Conservation (phyloP, 2,888 invertebrate species). For the Zonitis immaculata region DNA sequence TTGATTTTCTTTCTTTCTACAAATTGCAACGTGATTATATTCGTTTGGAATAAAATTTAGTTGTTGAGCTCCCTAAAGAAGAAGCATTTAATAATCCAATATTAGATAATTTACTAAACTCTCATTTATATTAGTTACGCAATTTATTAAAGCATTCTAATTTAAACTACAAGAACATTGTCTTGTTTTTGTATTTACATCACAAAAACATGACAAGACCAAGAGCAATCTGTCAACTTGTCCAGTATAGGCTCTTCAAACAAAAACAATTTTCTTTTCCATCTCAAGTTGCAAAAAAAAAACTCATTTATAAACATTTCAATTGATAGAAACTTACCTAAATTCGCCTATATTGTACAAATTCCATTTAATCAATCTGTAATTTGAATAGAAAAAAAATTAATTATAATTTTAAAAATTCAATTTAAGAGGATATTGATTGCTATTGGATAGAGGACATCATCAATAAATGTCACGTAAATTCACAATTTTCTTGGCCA, state of each 20-base stretch:
- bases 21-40: too few relatives aligned
- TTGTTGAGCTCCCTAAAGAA: too few relatives aligned
- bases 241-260: neutral
- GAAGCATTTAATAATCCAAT: too few relatives aligned
- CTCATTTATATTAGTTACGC: neutral
- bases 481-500: neutral
- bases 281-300: too few relatives aligned
- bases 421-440: too few relatives aligned
- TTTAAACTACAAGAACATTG: neutral
- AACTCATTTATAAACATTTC: too few relatives aligned
- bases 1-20: too few relatives aligned
- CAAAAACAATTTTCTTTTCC: too few relatives aligned
- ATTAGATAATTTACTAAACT: too few relatives aligned
- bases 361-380: slow-evolving; percentile 10
- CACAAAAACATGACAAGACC: neutral
- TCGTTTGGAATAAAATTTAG: too few relatives aligned
- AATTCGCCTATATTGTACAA: slow-evolving; percentile 3
- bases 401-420: neutral
- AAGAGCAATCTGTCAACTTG: neutral
- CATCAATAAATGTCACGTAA: slow-evolving; percentile 10
- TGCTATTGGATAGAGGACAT: too few relatives aligned
- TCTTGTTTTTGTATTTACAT: neutral
- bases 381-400: slow-evolving; percentile 7
- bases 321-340: slow-evolving; percentile 6
- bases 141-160: neutral